Percentiles rank a stretch among this genome's conserved stretches.
phyloP scores from a whole-genome alignment of 2,888 invertebrate genomes.

The Griposia aprilina region DNA sequence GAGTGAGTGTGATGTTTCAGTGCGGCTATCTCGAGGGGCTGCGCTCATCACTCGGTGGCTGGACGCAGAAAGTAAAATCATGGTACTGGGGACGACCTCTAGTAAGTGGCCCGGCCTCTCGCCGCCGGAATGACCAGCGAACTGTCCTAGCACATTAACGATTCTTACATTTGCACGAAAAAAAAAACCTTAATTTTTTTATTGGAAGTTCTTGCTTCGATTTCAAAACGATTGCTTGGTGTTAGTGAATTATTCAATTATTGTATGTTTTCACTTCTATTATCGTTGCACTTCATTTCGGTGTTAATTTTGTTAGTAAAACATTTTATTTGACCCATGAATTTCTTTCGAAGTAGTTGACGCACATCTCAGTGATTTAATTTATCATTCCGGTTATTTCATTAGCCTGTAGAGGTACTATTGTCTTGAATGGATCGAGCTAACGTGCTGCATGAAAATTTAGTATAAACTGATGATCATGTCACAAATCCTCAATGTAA shows the following conservation, averaged over 20 bases:
- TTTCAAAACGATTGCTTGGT: constrained; percentile 86
- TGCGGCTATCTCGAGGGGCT: constrained; percentile 98
- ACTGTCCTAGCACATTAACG: constrained; percentile 89
- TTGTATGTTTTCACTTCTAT: constrained; percentile 85
- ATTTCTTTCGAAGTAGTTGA: constrained; percentile 78
- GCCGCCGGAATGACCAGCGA: constrained; percentile 85
- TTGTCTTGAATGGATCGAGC: constrained; percentile 83
- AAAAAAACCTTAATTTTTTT: constrained; percentile 71
- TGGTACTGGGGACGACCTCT: constrained; percentile 99
- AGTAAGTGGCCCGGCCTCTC: constrained; percentile 94
- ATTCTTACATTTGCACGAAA: constrained; percentile 89
- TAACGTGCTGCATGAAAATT: constrained; percentile 84
- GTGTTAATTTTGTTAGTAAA: constrained; percentile 81
- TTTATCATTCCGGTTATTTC: constrained; percentile 79
- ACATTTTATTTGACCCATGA: constrained; percentile 75
- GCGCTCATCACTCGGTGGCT: constrained; percentile 98
- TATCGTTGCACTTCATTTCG: constrained; percentile 88
- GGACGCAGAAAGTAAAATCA: constrained; percentile 99
- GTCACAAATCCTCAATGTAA: constrained; percentile 66
- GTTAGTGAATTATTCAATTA: constrained; percentile 83
- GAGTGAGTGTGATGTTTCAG: constrained; percentile 93
- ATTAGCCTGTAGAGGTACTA: constrained; percentile 86
- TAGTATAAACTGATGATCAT: constrained; percentile 69
- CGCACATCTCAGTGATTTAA: constrained; percentile 78
- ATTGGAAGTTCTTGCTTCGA: constrained; percentile 87